Evolutionary conservation across 2,888 invertebrate species (phyloP).

Genomic region (Yponomeuta sedellus): DNA sequence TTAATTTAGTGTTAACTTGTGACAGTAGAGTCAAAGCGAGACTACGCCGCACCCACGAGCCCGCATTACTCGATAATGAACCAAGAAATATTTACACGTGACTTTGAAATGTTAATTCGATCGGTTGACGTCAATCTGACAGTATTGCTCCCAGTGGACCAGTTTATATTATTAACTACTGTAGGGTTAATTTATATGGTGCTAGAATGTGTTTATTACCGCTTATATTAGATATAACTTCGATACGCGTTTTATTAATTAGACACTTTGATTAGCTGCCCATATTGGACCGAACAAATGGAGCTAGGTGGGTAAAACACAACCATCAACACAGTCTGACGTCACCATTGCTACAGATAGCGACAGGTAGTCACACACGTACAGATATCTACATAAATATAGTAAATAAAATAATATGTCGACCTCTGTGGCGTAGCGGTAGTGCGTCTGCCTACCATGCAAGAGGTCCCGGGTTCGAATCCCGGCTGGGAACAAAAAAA

Average conservation of each 20-base stretch:
- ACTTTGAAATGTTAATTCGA: constrained; percentile 28
- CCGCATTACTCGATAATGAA: constrained; percentile 33
- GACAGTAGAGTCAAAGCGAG: neutral
- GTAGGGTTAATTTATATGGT: neutral
- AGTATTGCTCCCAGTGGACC: neutral
- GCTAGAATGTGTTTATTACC: neutral
- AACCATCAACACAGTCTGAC: neutral
- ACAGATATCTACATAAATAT: neutral
- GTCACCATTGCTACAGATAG: neutral
- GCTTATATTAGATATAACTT: neutral
- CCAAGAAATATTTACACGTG: constrained; percentile 33
- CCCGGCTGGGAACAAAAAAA: too few species aligned
- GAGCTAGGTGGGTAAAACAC: neutral
- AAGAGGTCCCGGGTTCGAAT: too few species aligned
- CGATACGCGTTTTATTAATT: neutral
- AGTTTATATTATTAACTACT: constrained; percentile 3
- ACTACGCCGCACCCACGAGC: constrained; percentile 16
- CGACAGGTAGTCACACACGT: neutral
- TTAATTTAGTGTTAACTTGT: neutral
- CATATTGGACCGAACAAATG: neutral
- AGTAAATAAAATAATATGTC: too few species aligned
- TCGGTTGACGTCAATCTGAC: constrained; percentile 21
- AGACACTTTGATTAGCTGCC: neutral
- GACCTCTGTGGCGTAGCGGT: too few species aligned
- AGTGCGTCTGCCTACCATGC: too few species aligned